These are phyloP conservation scores for Pseudomyrmex gracilis DNA, from an alignment of 1,140 invertebrate genomes.

Conservation along the genomic window DNA sequence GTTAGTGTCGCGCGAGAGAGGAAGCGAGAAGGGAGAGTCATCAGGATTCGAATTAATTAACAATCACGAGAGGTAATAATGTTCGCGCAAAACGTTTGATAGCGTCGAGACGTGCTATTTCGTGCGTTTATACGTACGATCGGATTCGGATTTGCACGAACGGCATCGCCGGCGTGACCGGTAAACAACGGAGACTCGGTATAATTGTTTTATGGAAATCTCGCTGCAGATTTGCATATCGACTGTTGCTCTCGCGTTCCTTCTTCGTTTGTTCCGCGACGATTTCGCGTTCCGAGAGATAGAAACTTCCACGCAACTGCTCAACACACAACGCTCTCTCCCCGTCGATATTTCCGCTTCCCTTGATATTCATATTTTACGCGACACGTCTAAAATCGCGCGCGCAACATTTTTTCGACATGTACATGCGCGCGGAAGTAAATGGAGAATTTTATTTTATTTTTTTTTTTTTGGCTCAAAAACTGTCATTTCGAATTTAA, in stretches of 20 bases:
- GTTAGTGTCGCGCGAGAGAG: not conserved
- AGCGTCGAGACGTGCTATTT: slow-evolving; percentile 37
- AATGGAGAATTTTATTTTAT: not conserved
- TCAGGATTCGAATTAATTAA: slow-evolving; percentile 59
- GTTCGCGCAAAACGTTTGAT: slow-evolving; percentile 48
- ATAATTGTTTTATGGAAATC: slow-evolving; percentile 74
- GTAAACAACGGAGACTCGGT: slow-evolving; percentile 64
- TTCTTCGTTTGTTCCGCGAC: not conserved
- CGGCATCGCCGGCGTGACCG: slow-evolving; percentile 18
- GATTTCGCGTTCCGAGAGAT: not conserved
- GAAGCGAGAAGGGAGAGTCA: too few species aligned
- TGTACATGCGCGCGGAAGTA: too few species aligned
- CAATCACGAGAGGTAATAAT: slow-evolving; percentile 62
- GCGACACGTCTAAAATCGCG: not conserved
- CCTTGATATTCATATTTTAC: too few species aligned
- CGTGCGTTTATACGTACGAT: slow-evolving; percentile 42
- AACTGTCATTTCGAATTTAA: not conserved
- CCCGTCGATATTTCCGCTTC: too few species aligned
- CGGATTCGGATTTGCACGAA: slow-evolving; percentile 32
- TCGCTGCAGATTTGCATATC: slow-evolving; percentile 50
- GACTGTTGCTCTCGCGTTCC: slow-evolving; percentile 1
- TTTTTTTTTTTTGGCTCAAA: not conserved
- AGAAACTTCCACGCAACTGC: not conserved
- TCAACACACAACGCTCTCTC: not conserved
- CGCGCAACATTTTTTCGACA: not conserved